Evolutionary conservation across 2,797 vertebrate species (phyloP).

Genomic region (Craterocephalus amniculus): DNA sequence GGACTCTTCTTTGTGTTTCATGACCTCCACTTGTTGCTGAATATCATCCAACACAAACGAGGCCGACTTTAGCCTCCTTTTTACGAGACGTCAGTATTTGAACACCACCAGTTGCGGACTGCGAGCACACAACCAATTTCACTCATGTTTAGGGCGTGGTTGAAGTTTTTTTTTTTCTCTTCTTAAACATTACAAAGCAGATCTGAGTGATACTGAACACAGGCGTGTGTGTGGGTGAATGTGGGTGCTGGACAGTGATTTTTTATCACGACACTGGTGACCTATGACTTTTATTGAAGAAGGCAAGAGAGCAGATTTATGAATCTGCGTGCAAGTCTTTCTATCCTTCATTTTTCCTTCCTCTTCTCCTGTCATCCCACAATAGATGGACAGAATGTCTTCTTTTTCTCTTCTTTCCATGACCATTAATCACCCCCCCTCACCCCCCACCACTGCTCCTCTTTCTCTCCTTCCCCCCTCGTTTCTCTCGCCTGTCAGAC

Average conservation of each 20-base stretch:
- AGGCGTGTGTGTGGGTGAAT: constrained; percentile 12
- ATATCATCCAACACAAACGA: constrained; percentile 32
- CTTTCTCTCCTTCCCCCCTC: constrained; percentile 23
- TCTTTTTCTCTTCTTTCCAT: constrained; percentile 33
- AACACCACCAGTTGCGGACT: not conserved
- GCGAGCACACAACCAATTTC: constrained; percentile 10
- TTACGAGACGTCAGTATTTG: not conserved
- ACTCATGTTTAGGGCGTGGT: constrained; percentile 15
- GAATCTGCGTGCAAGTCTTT: constrained; percentile 7
- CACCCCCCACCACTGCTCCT: constrained; percentile 46
- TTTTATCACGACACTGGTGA: constrained; percentile 18
- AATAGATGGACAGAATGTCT: constrained; percentile 42
- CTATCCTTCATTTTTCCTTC: not conserved
- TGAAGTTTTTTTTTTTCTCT: not conserved
- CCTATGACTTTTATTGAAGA: constrained; percentile 39
- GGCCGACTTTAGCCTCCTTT: not conserved
- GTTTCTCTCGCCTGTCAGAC: constrained; percentile 50
- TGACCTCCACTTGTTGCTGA: constrained; percentile 30
- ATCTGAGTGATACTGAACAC: constrained; percentile 12
- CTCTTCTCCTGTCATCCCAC: constrained; percentile 1
- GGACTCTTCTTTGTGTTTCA: not conserved
- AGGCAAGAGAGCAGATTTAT: constrained; percentile 37
- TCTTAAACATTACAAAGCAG: not conserved
- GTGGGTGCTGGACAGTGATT: constrained; percentile 2
- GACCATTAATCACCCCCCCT: constrained; percentile 54